Percentiles rank a stretch among this genome's conserved stretches.
phyloP scores from a whole-genome alignment of 2,113 vertebrate genomes.

The Mungos mungo region DNA sequence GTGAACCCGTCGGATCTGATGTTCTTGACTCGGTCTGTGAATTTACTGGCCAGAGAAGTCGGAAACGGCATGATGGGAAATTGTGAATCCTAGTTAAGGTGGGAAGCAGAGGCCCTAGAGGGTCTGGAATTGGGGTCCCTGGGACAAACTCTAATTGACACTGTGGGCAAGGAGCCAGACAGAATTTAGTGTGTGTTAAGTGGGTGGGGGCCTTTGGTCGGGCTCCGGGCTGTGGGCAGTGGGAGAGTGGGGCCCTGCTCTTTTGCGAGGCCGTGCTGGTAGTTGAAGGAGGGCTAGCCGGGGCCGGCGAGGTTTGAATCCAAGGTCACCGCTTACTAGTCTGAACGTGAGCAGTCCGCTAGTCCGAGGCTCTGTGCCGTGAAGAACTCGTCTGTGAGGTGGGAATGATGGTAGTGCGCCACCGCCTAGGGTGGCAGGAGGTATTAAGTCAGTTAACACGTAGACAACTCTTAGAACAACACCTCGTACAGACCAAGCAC shows the following conservation, averaged over 20 bases:
- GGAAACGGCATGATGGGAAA: background rate
- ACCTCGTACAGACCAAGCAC: background rate
- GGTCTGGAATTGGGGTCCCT: background rate
- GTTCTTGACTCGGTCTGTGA: background rate
- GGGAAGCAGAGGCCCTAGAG: background rate
- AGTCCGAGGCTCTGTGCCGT: background rate
- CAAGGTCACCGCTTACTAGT: background rate
- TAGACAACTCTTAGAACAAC: background rate
- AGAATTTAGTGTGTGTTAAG: background rate
- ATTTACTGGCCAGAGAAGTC: background rate
- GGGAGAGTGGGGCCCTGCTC: background rate
- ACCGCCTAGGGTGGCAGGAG: rapidly evolving
- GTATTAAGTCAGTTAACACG: background rate
- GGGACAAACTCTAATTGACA: background rate
- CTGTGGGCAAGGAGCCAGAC: background rate
- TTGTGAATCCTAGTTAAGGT: background rate
- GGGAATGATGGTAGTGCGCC: rapidly evolving
- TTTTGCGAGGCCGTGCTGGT: rapidly evolving
- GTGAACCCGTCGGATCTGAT: background rate
- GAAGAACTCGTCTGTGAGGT: background rate
- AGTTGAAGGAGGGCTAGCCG: background rate
- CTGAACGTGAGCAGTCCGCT: background rate
- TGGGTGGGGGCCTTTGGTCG: background rate
- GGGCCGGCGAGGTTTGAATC: background rate
- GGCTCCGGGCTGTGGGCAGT: background rate